phyloP scores from a whole-genome alignment of 2,888 invertebrate species.

The Cerceris rybyensis region DNA sequence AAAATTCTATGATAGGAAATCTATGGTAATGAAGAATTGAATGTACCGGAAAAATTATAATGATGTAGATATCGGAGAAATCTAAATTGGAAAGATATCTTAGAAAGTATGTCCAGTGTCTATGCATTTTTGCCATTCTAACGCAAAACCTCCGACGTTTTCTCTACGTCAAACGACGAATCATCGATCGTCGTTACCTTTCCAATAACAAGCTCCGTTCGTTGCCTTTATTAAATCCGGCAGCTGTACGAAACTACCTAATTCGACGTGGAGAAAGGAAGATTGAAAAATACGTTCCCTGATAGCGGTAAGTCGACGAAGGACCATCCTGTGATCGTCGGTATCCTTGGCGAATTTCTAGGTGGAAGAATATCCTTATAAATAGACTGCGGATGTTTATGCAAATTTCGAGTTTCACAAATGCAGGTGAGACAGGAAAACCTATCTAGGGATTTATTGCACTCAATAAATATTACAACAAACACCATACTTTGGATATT shows the following conservation, averaged over 20 bases:
- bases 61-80: conserved; percentile 39
- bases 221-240: not conserved
- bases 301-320: not conserved
- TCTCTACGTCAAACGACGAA: not conserved
- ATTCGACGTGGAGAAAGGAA: not conserved
- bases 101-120: conserved; percentile 14
- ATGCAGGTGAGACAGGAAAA: too few species aligned
- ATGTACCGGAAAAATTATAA: conserved; percentile 46
- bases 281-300: not conserved
- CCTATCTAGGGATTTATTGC: too few species aligned
- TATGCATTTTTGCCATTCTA: too few species aligned
- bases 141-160: not conserved
- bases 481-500: too few species aligned
- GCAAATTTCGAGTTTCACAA: too few species aligned
- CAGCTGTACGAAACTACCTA: not conserved
- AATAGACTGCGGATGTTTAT: too few species aligned
- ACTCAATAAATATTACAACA: too few species aligned
- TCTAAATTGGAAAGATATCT: conserved; percentile 42
- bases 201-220: not conserved
- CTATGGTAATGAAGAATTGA: conserved; percentile 27
- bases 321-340: not conserved
- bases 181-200: not conserved
- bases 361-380: not conserved
- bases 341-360: not conserved
- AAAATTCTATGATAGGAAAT: conserved; percentile 23